Evolutionary conservation across 2,797 vertebrate genomes (phyloP).

Genomic region (Danio jaintianensis): DNA sequence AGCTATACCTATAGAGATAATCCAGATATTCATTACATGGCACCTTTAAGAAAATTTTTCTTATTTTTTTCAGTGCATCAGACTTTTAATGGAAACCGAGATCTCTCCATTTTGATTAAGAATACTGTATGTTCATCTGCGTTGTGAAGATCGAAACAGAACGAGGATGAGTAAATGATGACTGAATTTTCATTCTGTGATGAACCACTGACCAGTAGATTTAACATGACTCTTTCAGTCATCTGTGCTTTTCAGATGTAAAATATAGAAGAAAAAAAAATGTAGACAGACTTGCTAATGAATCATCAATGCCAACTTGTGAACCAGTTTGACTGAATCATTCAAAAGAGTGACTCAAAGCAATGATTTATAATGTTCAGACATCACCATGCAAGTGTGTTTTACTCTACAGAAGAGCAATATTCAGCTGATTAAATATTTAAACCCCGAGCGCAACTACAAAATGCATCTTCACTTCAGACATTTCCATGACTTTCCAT

Average conservation of each 20-base stretch:
- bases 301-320: background rate
- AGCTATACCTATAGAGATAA: too few relatives aligned
- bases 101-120: too few relatives aligned
- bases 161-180: too few relatives aligned
- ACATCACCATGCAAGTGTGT: background rate
- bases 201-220: background rate
- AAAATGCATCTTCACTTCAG: conserved; percentile 21
- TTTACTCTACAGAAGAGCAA: conserved; percentile 19
- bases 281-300: conserved; percentile 3
- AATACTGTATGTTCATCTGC: too few relatives aligned
- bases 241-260: background rate
- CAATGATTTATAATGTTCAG: conserved; percentile 17
- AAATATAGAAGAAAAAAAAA: background rate
- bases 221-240: background rate
- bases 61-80: too few relatives aligned
- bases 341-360: background rate
- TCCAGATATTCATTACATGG: too few relatives aligned
- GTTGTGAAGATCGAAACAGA: too few relatives aligned
- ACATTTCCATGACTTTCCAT: conserved; percentile 7
- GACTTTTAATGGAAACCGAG: too few relatives aligned
- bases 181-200: too few relatives aligned
- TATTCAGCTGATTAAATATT: conserved; percentile 33
- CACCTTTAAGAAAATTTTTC: too few relatives aligned
- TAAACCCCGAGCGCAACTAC: conserved; percentile 10
- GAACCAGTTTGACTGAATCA: background rate